Evolutionary conservation across 2,888 invertebrate genomes (phyloP), one percentile per base, ranked within the genome.

Genomic region (Cordilura impudica): DNA sequence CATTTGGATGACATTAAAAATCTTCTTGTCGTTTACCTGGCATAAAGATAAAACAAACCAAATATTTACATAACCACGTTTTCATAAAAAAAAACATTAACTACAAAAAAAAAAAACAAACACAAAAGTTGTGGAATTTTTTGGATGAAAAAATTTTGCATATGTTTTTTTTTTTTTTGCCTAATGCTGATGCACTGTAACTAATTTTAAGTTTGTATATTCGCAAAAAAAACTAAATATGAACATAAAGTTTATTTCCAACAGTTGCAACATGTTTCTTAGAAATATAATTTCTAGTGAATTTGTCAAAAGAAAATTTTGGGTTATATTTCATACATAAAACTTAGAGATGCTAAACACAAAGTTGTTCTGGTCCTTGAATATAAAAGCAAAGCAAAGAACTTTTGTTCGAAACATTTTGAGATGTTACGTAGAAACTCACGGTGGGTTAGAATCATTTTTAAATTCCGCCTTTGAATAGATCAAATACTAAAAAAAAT

Each of bases 1-100:
- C 69, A 75, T 69, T 63, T 21, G 49, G 61, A 63, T 75, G 54
- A 69, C 49, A 75, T 75, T 69, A 69, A 75, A 60, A 69, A 61
- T 69, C 47, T 29, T 54, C 67, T 54, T 12, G 53, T 14, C 14
- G 53, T 14, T 54, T 47, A 19, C 26, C 16, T 54, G 35, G 19
- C 35, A 61, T 18, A 54, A 47, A 69, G 74, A 75, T 61, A 56
- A 75, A 49, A 75, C 14, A 47, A 65, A 16, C 8, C 39, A 35
- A 63, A 63, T 45, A 56, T 69, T 69, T 69, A 49, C 75, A 75
- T 69, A 75, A 63, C 61, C 63, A 54, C 43, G 31, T 18, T n/a
- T 21, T 12, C 0, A 26, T 49, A 66, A 35, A 8, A 74, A 51
- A 2, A 58, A 54, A 31, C 3, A 16, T n/a, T 29, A 18, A 18